Evolutionary conservation across 2,888 invertebrate species (phyloP).

Genomic region (Slavum lentiscoides): DNA sequence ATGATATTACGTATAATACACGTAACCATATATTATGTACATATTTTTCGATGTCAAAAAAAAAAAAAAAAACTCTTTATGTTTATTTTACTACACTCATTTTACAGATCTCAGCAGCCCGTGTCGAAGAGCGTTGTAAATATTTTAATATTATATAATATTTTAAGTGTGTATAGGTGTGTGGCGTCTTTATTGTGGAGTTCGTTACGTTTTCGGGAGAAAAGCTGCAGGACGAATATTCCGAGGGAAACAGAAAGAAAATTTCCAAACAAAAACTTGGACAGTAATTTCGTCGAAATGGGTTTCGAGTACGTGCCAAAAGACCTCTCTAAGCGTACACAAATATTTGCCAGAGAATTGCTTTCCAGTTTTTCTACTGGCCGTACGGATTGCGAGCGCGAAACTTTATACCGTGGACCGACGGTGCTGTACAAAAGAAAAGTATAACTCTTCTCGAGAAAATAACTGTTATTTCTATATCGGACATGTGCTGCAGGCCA

Average conservation of each 20-base stretch:
- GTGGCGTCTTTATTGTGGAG: not conserved
- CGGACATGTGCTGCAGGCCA: not conserved
- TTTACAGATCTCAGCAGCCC: not conserved
- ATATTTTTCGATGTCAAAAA: too few relatives aligned
- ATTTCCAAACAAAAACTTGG: conserved; percentile 16
- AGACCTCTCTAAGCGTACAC: conserved; percentile 27
- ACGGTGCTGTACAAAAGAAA: not conserved
- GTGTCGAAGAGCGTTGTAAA: not conserved
- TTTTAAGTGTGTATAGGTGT: not conserved
- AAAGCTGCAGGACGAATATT: not conserved
- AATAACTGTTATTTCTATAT: conserved; percentile 23
- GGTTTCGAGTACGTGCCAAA: conserved; percentile 45
- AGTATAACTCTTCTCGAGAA: not conserved
- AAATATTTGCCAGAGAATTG: conserved; percentile 48
- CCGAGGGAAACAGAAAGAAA: not conserved
- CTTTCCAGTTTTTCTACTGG: conserved; percentile 11
- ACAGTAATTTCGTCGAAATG: conserved; percentile 28
- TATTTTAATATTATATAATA: conserved; percentile 6
- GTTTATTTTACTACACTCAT: too few relatives aligned
- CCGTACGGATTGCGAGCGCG: not conserved
- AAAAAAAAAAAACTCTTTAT: too few relatives aligned
- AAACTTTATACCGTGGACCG: conserved; percentile 39
- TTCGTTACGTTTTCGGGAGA: conserved; percentile 2
- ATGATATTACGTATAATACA: too few relatives aligned
- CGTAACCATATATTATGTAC: too few relatives aligned